A percentile compares a stretch with the other conserved stretches of the same genome.
phyloP scores from a whole-genome alignment of 2,113 vertebrate species.

The Calypte anna region DNA sequence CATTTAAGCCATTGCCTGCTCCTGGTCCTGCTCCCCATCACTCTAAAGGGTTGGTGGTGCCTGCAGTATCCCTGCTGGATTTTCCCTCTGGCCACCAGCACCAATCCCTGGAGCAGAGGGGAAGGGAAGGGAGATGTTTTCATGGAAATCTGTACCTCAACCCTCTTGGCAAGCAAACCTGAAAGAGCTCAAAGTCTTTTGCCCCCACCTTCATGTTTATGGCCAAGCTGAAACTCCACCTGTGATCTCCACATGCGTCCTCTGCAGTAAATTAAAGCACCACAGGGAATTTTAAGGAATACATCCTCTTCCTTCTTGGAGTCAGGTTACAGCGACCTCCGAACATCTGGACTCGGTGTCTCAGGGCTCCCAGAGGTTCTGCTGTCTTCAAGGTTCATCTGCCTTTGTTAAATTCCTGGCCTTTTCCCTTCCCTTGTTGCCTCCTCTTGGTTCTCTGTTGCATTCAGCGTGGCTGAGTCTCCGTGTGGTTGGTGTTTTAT shows the following conservation, averaged over 20 bases:
- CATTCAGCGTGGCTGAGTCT: not conserved
- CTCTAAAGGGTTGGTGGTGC: not conserved
- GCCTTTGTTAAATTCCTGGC: conserved; percentile 25
- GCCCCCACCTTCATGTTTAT: conserved; percentile 21
- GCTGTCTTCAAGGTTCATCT: conserved; percentile 5
- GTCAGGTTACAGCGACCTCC: conserved; percentile 31
- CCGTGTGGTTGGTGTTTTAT: not conserved
- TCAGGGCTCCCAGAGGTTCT: conserved; percentile 59
- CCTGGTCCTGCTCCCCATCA: not conserved
- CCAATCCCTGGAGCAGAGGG: not conserved
- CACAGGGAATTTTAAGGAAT: conserved; percentile 45
- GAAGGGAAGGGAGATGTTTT: not conserved
- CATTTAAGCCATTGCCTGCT: accelerated
- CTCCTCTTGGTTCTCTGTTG: not conserved
- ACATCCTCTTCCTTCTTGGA: conserved; percentile 70
- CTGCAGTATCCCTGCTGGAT: not conserved
- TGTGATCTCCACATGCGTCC: conserved; percentile 31
- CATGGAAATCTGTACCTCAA: conserved; percentile 26
- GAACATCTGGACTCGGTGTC: conserved; percentile 58
- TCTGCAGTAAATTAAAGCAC: conserved; percentile 54
- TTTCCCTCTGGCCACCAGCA: not conserved
- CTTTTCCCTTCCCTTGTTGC: not conserved
- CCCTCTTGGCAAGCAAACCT: not conserved
- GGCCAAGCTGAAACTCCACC: conserved; percentile 60
- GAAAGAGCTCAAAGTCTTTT: not conserved